Evolutionary conservation across 2,113 vertebrate species (phyloP).

Genomic region (Grus americana): DNA sequence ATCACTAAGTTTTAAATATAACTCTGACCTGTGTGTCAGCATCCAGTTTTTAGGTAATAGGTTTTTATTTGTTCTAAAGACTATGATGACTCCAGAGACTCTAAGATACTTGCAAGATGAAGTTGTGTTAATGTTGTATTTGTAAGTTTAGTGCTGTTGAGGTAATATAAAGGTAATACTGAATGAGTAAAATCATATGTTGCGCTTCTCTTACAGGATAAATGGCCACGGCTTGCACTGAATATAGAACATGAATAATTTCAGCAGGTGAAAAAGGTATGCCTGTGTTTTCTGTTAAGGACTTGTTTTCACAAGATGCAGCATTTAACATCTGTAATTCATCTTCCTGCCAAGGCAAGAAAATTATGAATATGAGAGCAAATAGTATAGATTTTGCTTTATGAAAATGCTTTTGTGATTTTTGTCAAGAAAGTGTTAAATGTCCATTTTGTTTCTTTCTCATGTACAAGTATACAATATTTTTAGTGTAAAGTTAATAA

Average conservation of each 20-base stretch:
- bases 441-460: not conserved
- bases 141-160: not conserved
- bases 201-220: not conserved
- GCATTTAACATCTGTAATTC: not conserved
- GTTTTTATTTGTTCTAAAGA: not conserved
- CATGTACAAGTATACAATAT: not conserved
- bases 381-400: not conserved
- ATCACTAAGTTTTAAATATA: not conserved
- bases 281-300: not conserved
- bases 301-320: not conserved
- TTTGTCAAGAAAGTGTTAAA: not conserved
- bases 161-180: not conserved
- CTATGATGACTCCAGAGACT: not conserved
- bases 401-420: not conserved
- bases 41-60: not conserved
- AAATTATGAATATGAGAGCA: not conserved
- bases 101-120: not conserved
- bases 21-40: not conserved
- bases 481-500: not conserved
- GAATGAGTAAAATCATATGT: not conserved
- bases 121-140: not conserved
- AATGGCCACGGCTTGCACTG: not conserved
- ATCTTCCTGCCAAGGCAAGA: not conserved
- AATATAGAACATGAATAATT: not conserved
- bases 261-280: not conserved